Evolutionary conservation across 1,140 invertebrate species (phyloP).

Genomic region (Condylostylus longicornis): DNA sequence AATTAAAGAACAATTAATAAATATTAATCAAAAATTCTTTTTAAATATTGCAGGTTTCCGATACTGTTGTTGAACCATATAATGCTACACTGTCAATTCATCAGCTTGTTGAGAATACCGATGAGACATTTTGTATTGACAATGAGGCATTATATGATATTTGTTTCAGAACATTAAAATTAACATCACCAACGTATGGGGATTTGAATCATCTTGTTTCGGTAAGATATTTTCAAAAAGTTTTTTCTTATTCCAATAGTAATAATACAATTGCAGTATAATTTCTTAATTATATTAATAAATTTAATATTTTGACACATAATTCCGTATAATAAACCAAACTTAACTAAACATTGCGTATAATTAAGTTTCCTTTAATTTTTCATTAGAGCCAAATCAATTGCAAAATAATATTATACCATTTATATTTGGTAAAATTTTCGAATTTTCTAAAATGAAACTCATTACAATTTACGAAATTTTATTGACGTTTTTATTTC

Average conservation of each 20-base stretch:
- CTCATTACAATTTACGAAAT: too few relatives aligned
- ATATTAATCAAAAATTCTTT: too few relatives aligned
- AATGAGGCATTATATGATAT: constrained; percentile 88
- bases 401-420: too few relatives aligned
- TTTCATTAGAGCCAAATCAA: too few relatives aligned
- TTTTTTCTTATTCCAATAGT: background rate
- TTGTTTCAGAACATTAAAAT: constrained; percentile 78
- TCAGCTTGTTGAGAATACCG: constrained; percentile 78
- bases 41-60: constrained; percentile 42
- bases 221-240: constrained; percentile 31
- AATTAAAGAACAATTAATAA: too few relatives aligned
- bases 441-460: too few relatives aligned
- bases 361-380: too few relatives aligned
- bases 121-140: constrained; percentile 79
- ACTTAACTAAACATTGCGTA: too few relatives aligned
- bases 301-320: too few relatives aligned
- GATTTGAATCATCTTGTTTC: constrained; percentile 73
- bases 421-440: too few relatives aligned
- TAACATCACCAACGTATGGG: constrained; percentile 75
- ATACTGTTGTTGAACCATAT: constrained; percentile 81
- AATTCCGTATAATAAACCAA: too few relatives aligned
- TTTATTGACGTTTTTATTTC: too few relatives aligned
- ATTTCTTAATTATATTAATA: background rate
- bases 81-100: constrained; percentile 81
- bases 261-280: background rate